Conservation (phyloP, 1,140 invertebrate species). For the Rhyacophila brunnea region DNA sequence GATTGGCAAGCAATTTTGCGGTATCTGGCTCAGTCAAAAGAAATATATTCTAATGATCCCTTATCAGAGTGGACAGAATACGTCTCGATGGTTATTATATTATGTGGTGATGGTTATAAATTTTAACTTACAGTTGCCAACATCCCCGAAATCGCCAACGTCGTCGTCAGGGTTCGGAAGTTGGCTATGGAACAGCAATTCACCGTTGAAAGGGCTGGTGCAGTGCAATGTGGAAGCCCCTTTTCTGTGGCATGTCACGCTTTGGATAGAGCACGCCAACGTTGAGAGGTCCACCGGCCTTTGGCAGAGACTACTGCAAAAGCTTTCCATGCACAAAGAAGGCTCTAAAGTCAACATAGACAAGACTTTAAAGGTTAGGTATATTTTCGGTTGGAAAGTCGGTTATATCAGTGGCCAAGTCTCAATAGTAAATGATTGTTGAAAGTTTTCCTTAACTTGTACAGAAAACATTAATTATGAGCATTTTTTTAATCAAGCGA, state of each 20-base stretch:
- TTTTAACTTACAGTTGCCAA: conserved; percentile 4
- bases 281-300: conserved; percentile 21
- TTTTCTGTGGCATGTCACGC: conserved; percentile 26
- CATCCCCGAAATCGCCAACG: conserved; percentile 19
- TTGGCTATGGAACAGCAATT: conserved; percentile 29
- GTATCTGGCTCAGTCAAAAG: too few species aligned
- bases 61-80: too few species aligned
- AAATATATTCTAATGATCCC: too few species aligned
- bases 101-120: too few species aligned
- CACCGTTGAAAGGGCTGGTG: conserved; percentile 19
- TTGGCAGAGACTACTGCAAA: conserved; percentile 24
- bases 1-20: too few species aligned
- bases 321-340: conserved; percentile 12
- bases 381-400: too few species aligned
- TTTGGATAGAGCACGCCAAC: conserved; percentile 28
- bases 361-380: conserved; percentile 26
- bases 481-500: too few species aligned
- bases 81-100: too few species aligned
- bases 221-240: conserved; percentile 31
- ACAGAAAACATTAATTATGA: too few species aligned
- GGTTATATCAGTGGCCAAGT: too few species aligned
- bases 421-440: too few species aligned
- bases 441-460: too few species aligned
- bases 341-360: conserved; percentile 32
- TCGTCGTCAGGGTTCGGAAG: conserved; percentile 16